Evolutionary conservation across 2,888 invertebrate genomes (phyloP).

Genomic region (Nysson spinosus): DNA sequence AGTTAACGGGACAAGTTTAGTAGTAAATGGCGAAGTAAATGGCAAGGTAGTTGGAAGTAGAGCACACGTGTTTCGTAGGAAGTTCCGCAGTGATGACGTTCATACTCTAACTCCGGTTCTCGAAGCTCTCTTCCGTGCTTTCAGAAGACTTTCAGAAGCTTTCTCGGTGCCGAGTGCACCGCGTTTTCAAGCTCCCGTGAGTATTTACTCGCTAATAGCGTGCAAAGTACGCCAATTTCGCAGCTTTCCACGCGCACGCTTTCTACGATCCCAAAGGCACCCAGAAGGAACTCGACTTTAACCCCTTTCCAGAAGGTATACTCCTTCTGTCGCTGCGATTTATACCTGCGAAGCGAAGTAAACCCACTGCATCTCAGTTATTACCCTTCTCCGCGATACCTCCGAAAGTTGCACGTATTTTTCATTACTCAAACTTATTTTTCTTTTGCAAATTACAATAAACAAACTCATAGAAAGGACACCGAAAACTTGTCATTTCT

Average conservation of each 20-base stretch:
- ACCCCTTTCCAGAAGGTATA: slow-evolving; percentile 3
- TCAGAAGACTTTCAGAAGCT: slow-evolving; percentile 48
- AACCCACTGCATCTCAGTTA: slow-evolving; percentile 23
- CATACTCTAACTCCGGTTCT: slow-evolving; percentile 3
- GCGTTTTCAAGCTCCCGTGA: slow-evolving; percentile 41
- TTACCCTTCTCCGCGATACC: slow-evolving; percentile 18
- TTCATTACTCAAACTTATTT: too few species aligned
- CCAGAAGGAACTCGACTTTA: slow-evolving; percentile 40
- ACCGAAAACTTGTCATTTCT: too few species aligned
- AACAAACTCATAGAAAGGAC: too few species aligned
- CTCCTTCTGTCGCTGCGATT: slow-evolving; percentile 29
- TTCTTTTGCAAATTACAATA: too few species aligned
- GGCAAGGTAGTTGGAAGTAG: background rate
- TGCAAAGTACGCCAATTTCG: slow-evolving; percentile 54
- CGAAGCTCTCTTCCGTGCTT: slow-evolving; percentile 36
- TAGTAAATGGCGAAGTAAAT: background rate
- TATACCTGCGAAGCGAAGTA: slow-evolving; percentile 31
- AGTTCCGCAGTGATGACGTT: slow-evolving; percentile 17
- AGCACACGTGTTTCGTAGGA: slow-evolving; percentile 23
- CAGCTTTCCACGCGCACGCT: slow-evolving; percentile 26
- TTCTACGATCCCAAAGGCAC: slow-evolving; percentile 12
- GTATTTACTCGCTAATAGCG: slow-evolving; percentile 58
- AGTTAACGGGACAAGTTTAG: slow-evolving; percentile 3
- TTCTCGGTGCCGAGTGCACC: slow-evolving; percentile 32
- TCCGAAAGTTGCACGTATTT: too few species aligned